A percentile compares a stretch with the other conserved stretches of the same genome.
Evolutionary conservation across 2,888 invertebrate species (phyloP).

Genomic region (Ophion ventricosus): DNA sequence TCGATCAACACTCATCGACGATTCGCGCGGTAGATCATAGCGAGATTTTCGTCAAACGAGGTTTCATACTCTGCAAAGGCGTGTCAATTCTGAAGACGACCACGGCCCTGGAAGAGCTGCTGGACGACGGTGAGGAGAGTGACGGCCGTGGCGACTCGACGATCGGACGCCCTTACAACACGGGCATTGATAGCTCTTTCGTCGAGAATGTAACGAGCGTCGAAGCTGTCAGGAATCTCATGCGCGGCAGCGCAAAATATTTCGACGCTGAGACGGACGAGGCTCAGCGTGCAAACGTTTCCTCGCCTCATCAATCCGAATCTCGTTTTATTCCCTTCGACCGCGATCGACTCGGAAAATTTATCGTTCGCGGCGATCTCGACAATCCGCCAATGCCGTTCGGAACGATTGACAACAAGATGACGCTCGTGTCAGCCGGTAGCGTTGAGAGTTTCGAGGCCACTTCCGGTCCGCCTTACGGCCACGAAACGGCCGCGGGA

Average conservation of each 20-base stretch:
- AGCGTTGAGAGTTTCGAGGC: constrained; percentile 78
- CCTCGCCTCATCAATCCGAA: constrained; percentile 42
- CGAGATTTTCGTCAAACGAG: constrained; percentile 85
- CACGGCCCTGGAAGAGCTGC: neutral
- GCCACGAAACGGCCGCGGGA: constrained; percentile 31
- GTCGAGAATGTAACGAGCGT: constrained; percentile 84
- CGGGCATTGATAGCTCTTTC: constrained; percentile 36
- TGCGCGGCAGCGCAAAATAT: constrained; percentile 85
- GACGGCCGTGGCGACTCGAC: constrained; percentile 7
- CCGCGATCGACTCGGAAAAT: constrained; percentile 26
- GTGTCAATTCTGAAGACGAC: constrained; percentile 84
- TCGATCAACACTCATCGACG: constrained; percentile 91
- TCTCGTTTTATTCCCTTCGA: constrained; percentile 31
- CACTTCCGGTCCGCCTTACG: constrained; percentile 79
- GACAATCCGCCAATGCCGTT: constrained; percentile 80
- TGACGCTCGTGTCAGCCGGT: constrained; percentile 83
- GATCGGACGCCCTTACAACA: neutral
- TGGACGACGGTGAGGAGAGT: constrained; percentile 73
- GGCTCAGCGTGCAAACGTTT: neutral
- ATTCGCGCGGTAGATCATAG: constrained; percentile 88
- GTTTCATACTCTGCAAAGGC: constrained; percentile 90
- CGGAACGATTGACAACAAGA: constrained; percentile 86
- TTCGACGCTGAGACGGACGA: neutral
- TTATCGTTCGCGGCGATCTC: constrained; percentile 75
- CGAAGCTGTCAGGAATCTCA: constrained; percentile 84